phyloP scores from a whole-genome alignment of 2,113 vertebrate species.

The Oncorhynchus clarkii region DNA sequence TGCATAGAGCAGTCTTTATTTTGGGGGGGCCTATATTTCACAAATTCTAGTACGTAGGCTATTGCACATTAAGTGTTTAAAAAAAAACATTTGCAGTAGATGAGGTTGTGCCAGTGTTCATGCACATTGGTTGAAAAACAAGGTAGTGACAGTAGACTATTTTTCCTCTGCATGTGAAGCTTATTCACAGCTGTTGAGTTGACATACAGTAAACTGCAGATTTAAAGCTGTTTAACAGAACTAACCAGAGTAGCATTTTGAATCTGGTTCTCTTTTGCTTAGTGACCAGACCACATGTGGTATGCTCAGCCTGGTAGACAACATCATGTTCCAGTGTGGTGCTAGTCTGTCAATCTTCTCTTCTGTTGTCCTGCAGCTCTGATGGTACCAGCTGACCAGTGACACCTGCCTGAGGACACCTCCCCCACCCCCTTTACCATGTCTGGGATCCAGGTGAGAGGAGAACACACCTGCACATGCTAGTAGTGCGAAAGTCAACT shows the following conservation, averaged over 20 bases:
- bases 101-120: too few species aligned
- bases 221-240: neutral
- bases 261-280: neutral
- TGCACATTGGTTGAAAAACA: too few species aligned
- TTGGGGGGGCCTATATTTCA: too few species aligned
- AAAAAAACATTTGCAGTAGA: too few species aligned
- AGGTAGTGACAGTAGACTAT: too few species aligned
- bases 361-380: constrained; percentile 54
- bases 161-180: too few species aligned
- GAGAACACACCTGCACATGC: neutral
- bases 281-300: neutral
- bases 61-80: too few species aligned
- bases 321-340: too few species aligned
- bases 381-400: constrained; percentile 69
- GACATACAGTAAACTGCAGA: neutral
- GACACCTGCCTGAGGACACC: constrained; percentile 62
- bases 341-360: too few species aligned
- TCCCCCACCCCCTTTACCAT: constrained; percentile 57
- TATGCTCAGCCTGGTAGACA: too few species aligned
- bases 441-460: constrained; percentile 70
- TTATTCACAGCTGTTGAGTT: neutral
- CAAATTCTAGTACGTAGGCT: too few species aligned
- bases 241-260: neutral
- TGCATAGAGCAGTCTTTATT: neutral
- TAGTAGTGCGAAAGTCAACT: too few species aligned